Percentiles rank a stretch among this genome's conserved stretches.
These are phyloP conservation scores for Varroa destructor DNA, from an alignment of 1,140 invertebrate genomes.

Conservation along the genomic window DNA sequence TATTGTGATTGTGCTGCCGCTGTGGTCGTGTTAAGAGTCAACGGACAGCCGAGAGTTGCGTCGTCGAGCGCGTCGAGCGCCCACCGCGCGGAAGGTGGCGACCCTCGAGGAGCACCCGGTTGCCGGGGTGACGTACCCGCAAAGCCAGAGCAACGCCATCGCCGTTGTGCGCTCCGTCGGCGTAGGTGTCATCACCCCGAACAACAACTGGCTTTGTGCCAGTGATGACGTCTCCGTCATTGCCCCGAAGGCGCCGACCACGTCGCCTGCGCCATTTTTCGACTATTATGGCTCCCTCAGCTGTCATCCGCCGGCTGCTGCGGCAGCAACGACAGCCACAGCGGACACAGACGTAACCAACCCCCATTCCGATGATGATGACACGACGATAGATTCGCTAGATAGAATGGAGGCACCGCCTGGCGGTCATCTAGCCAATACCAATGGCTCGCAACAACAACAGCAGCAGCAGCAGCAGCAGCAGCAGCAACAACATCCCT, in stretches of 20 bases:
- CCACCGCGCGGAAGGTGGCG: conserved; percentile 26
- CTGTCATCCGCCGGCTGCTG: conserved; percentile 6
- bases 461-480: no score
- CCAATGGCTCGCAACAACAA: no score
- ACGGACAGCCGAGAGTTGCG: no score
- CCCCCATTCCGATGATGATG: conserved; percentile 20
- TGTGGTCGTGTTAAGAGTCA: no score
- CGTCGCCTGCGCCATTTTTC: conserved; percentile 21
- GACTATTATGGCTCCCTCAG: conserved; percentile 4
- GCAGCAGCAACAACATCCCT: no score
- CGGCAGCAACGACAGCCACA: background rate
- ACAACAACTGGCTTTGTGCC: conserved; percentile 27
- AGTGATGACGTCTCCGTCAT: conserved; percentile 18
- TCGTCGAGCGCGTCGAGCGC: background rate
- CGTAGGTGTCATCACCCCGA: conserved; percentile 28
- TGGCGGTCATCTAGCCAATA: no score
- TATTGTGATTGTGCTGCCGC: no score
- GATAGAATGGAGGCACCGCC: conserved; percentile 20
- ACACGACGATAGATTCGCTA: conserved; percentile 26
- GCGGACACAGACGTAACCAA: conserved; percentile 9
- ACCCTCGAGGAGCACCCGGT: conserved; percentile 21
- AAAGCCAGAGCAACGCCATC: conserved; percentile 14
- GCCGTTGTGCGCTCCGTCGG: conserved; percentile 23
- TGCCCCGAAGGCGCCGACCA: conserved; percentile 13
- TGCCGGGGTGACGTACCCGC: conserved; percentile 21